A percentile compares a stretch with the other conserved stretches of the same genome.
phyloP scores from a whole-genome alignment of 2,797 vertebrate species.

The Loris lydekkerianus region DNA sequence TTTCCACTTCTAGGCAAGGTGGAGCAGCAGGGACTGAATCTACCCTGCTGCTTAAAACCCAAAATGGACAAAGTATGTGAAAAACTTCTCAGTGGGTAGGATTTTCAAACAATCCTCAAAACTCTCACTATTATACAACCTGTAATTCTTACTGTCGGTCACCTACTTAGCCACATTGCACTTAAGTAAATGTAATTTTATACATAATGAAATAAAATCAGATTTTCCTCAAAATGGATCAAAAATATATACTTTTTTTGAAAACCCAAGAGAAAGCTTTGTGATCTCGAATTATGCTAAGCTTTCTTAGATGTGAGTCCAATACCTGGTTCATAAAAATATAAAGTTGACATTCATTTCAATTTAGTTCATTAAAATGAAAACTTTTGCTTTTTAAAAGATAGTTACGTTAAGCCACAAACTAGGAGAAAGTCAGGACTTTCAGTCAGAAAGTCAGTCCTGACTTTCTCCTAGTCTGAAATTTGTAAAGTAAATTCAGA shows the following conservation, averaged over 20 bases:
- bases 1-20: background rate
- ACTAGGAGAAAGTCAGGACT: background rate
- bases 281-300: background rate
- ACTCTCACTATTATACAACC: background rate
- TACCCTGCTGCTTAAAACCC: background rate
- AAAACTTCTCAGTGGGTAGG: background rate
- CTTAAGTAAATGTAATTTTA: conserved; percentile 20
- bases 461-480: too few species aligned
- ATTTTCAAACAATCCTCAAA: conserved; percentile 41
- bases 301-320: background rate
- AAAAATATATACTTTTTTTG: background rate
- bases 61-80: background rate
- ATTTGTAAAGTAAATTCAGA: too few species aligned
- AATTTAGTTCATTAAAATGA: background rate
- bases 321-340: background rate
- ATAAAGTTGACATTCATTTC: background rate
- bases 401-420: background rate
- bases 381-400: background rate
- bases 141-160: background rate
- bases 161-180: background rate
- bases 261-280: background rate
- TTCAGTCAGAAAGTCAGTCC: too few species aligned
- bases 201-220: background rate
- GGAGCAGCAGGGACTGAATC: background rate
- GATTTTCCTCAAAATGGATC: background rate